Evolutionary conservation across 1,140 invertebrate genomes (phyloP).

Genomic region (Sweltsa coloradensis): DNA sequence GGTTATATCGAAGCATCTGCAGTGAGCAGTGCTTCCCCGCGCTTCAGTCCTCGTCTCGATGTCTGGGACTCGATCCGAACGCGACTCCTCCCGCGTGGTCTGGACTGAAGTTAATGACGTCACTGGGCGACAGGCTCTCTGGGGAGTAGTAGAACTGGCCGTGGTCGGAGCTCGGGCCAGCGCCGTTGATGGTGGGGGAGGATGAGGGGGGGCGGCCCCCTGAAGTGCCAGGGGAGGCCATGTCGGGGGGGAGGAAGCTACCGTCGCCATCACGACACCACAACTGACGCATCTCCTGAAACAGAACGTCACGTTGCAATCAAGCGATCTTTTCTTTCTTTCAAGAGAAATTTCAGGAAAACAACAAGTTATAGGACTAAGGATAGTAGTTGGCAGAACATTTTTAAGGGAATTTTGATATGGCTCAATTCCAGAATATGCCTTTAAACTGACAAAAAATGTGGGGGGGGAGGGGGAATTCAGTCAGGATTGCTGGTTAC

Average conservation of each 20-base stretch:
- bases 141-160: conserved; percentile 37
- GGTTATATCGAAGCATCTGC: no score
- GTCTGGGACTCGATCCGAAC: conserved; percentile 41
- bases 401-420: no score
- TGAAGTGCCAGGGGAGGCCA: conserved; percentile 8
- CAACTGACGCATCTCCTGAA: conserved; percentile 82
- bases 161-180: conserved; percentile 37
- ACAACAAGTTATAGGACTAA: no score
- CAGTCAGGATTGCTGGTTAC: no score
- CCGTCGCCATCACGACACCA: conserved; percentile 62
- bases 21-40: no score
- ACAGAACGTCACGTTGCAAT: no score
- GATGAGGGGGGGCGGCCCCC: neutral
- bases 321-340: no score
- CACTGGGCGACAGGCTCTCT: conserved; percentile 39
- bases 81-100: conserved; percentile 36
- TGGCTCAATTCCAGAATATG: no score
- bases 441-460: no score
- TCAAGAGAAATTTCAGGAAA: no score
- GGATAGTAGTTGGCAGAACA: no score
- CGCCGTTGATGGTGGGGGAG: conserved; percentile 27
- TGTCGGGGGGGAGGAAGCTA: conserved; percentile 7
- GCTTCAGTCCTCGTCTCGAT: conserved; percentile 45
- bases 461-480: no score
- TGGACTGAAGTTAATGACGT: conserved; percentile 39